A percentile compares a stretch with the other conserved stretches of the same genome.
phyloP scores from a whole-genome alignment of 1,140 invertebrate species.

The Meloidogyne floridensis region DNA sequence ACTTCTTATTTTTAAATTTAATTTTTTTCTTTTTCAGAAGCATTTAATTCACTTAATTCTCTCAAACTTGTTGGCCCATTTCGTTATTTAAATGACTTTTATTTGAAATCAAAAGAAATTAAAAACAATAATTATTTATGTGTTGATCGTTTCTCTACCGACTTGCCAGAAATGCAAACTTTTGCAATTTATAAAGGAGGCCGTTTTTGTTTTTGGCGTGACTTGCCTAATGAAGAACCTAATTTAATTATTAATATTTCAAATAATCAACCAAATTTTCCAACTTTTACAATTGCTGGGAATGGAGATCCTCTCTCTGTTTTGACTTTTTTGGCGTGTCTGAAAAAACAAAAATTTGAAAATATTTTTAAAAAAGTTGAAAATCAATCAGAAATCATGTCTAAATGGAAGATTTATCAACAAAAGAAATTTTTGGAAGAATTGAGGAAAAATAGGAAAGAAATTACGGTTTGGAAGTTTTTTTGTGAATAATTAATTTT shows the following conservation, averaged over 20 bases:
- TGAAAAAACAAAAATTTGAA: neutral
- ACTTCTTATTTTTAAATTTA: too few species aligned
- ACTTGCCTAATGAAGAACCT: conserved; percentile 12
- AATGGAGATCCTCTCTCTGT: neutral
- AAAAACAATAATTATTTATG: conserved; percentile 20
- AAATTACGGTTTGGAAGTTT: neutral
- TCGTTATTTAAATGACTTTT: conserved; percentile 4
- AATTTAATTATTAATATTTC: conserved; percentile 14
- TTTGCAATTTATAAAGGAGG: conserved; percentile 27
- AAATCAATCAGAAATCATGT: neutral
- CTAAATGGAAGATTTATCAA: neutral
- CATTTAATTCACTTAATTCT: conserved; percentile 12
- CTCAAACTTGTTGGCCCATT: conserved; percentile 22
- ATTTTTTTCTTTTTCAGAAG: conserved; percentile 13
- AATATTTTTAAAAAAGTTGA: neutral
- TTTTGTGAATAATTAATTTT: neutral
- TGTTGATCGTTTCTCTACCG: conserved; percentile 29
- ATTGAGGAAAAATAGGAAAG: neutral
- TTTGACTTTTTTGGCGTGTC: neutral
- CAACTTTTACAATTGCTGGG: conserved; percentile 20
- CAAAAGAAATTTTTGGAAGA: neutral
- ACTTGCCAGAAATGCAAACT: conserved; percentile 43
- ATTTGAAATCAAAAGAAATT: neutral
- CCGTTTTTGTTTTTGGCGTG: conserved; percentile 40
- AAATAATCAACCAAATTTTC: conserved; percentile 8